These are phyloP conservation scores for Anhinga anhinga DNA, from an alignment of 2,113 vertebrate species.

Conservation along the genomic window DNA sequence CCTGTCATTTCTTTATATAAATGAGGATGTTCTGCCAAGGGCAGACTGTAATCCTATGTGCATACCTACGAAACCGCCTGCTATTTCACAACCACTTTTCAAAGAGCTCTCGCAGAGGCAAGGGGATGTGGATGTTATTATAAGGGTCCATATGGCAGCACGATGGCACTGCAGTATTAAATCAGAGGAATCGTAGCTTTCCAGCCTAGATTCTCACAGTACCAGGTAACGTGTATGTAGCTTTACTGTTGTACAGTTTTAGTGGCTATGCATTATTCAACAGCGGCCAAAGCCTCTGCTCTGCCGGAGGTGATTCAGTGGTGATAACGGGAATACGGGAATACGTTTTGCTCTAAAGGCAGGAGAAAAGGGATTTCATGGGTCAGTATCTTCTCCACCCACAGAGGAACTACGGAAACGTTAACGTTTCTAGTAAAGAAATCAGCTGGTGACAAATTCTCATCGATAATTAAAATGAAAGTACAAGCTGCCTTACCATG, in stretches of 20 bases:
- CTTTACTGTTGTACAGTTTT: conserved; percentile 41
- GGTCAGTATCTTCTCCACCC: not conserved
- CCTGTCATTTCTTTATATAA: conserved; percentile 43
- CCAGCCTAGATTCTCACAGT: not conserved
- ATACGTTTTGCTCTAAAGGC: not conserved
- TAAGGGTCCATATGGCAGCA: conserved; percentile 22
- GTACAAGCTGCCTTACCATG: not conserved
- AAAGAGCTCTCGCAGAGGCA: conserved; percentile 15
- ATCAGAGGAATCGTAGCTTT: conserved; percentile 8
- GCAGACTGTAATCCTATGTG: conserved; percentile 4
- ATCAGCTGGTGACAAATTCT: not conserved
- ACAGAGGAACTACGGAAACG: not conserved
- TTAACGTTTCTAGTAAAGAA: not conserved
- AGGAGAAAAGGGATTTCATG: not conserved
- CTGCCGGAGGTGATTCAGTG: conserved; percentile 3
- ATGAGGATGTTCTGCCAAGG: conserved; percentile 48
- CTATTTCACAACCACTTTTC: conserved; percentile 19
- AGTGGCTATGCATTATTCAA: conserved; percentile 34
- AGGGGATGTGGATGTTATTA: conserved; percentile 9
- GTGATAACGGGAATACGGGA: conserved; percentile 30
- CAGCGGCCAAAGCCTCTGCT: not conserved
- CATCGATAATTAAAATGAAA: not conserved
- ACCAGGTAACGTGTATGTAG: not conserved
- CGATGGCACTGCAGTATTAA: not conserved
- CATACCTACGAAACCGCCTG: not conserved